Percentiles rank a stretch among this genome's conserved stretches.
phyloP scores from a whole-genome alignment of 92 coral and sea anemone genomes.

The Phenganax stokvisi region DNA sequence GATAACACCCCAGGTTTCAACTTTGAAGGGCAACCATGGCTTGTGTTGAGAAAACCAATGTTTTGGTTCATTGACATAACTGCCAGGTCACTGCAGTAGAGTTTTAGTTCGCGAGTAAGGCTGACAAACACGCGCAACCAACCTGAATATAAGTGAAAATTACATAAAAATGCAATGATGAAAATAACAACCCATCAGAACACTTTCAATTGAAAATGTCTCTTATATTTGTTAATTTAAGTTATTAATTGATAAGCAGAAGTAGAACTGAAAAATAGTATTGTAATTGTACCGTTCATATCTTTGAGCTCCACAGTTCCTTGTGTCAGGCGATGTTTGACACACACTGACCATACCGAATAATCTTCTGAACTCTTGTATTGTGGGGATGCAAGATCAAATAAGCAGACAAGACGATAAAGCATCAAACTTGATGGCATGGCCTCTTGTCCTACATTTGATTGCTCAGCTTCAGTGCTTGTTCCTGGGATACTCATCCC shows the following conservation, averaged over 20 bases:
- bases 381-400: conserved; percentile 64
- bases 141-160: conserved; percentile 42
- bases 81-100: conserved; percentile 35
- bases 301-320: conserved; percentile 72
- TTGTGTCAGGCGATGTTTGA: conserved; percentile 67
- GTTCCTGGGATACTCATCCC: neutral
- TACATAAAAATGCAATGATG: neutral
- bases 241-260: no score
- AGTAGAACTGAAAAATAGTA: no score
- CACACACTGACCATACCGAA: conserved; percentile 71
- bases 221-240: neutral
- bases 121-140: conserved; percentile 84
- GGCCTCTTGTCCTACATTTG: conserved; percentile 61
- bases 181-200: neutral
- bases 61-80: conserved; percentile 35
- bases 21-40: neutral
- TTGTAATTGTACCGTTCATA: conserved; percentile 59
- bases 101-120: conserved; percentile 61
- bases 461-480: conserved; percentile 7
- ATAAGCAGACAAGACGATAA: conserved; percentile 74
- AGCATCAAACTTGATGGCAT: conserved; percentile 89
- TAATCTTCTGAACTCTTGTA: conserved; percentile 64
- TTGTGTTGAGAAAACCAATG: neutral
- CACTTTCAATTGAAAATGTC: neutral
- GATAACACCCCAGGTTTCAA: neutral